Evolutionary conservation across 2,113 vertebrate genomes (phyloP), one percentile per base, ranked within the genome.

Genomic region (Bombycilla garrulus): DNA sequence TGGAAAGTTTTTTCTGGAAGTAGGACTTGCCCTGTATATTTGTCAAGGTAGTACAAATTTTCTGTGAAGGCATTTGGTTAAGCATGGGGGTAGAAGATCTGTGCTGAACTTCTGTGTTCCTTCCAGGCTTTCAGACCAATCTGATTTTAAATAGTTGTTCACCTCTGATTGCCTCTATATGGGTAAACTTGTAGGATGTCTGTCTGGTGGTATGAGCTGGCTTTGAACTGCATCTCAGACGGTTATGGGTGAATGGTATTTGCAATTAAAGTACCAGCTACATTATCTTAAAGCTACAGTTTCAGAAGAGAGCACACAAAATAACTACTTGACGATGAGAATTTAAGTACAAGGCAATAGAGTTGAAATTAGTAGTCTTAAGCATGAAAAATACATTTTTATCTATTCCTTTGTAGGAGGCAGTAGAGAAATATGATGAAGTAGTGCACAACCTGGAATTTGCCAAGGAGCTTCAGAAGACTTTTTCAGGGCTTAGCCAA

Each of bases 381-480:
- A 78, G 22, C 5, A 35, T 54, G 28, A 71, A 47, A 84, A 64
- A 8, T 6, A 23, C 0, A 7, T 48, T 51, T 88, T 72, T 48
- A 24, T 71, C 28, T 74, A 2, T 86, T 86, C 31, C 9, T 92
- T 96, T 96, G 23, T 91, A 99, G 99, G 98, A 98, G 33, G 99
- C 99, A 64, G 99, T 99, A 79, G 98, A 98, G 66, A 99, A 99
- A 92, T 99, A 99, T 4, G 98, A 99, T 31, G 99, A 99, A 97
- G 99, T 99, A 86, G 56, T 99, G 29, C 99, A 99, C 94, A 98
- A 99, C 85, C 97, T 99, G 93, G 98, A 97, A 21, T 99, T 99
- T 97, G 99, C 99, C 57, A 98, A 97, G 97, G 99, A 99, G n/a
- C 98, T 99, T 90, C 98, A 99, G 95, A 99, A 98, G 97, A 99